These are phyloP conservation scores for Muntiacus reevesi DNA, from an alignment of 2,113 vertebrate species.

Conservation along the genomic window DNA sequence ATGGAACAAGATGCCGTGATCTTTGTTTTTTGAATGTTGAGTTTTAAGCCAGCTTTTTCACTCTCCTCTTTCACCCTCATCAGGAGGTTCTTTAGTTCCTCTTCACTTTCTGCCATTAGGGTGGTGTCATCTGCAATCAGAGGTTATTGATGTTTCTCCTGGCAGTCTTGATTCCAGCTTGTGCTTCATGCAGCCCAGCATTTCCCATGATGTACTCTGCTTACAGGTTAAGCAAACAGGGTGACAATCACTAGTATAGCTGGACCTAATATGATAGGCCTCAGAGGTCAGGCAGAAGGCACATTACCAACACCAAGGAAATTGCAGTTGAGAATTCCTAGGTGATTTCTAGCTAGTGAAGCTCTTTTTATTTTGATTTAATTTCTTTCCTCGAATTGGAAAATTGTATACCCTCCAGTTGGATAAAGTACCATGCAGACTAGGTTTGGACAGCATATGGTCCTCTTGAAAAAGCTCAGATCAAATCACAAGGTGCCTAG, in stretches of 20 bases:
- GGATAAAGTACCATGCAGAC: not conserved
- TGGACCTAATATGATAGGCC: not conserved
- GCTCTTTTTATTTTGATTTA: not conserved
- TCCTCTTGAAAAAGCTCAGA: not conserved
- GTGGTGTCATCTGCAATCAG: not conserved
- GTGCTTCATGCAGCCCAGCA: not conserved
- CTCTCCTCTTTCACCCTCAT: not conserved
- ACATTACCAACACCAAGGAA: not conserved
- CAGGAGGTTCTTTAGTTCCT: not conserved
- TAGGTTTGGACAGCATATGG: not conserved
- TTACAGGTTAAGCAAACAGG: not conserved
- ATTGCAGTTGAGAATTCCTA: not conserved
- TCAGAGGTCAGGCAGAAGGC: not conserved
- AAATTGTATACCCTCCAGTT: not conserved
- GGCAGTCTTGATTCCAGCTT: not conserved
- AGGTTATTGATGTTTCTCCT: not conserved
- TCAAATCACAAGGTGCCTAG: not conserved
- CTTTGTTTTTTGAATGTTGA: not conserved
- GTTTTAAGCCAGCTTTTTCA: not conserved
- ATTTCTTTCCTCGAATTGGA: not conserved
- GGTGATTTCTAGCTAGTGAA: not conserved
- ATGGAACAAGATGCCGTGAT: not conserved
- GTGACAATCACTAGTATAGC: not conserved
- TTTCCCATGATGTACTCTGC: not conserved
- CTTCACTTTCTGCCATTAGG: not conserved